Percentiles rank a stretch among this genome's conserved stretches.
Evolutionary conservation across 1,140 invertebrate genomes (phyloP).

Genomic region (Condylostylus longicornis): DNA sequence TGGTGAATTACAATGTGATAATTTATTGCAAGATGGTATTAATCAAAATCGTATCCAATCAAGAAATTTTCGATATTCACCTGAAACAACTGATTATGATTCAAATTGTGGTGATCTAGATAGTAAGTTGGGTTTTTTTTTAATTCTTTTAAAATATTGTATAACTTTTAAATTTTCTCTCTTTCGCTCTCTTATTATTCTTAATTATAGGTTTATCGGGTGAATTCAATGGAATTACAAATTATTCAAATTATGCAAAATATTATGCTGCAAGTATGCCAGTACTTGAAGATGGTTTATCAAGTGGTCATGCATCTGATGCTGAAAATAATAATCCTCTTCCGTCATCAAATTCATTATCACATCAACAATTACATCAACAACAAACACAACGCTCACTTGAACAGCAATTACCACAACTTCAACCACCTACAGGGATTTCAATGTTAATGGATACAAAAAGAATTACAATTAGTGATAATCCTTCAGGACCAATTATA

Average conservation of each 20-base stretch:
- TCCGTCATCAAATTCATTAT: no score
- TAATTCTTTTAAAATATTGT: background rate
- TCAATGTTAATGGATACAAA: conserved; percentile 32
- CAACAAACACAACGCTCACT: conserved; percentile 7
- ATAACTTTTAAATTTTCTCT: background rate
- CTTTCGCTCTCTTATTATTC: background rate
- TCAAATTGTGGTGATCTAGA: conserved; percentile 74
- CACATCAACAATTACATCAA: conserved; percentile 18
- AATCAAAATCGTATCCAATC: conserved; percentile 26
- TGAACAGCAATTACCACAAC: conserved; percentile 13
- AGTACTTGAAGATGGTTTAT: conserved; percentile 81
- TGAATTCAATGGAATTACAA: conserved; percentile 29
- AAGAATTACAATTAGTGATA: no score
- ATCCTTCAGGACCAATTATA: no score
- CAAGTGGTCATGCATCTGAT: conserved; percentile 82
- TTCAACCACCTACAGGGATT: conserved; percentile 14
- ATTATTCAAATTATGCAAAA: conserved; percentile 28
- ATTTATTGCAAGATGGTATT: conserved; percentile 25
- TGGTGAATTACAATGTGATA: conserved; percentile 21
- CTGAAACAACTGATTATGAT: conserved; percentile 88
- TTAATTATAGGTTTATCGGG: conserved; percentile 29
- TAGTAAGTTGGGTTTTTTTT: conserved; percentile 33
- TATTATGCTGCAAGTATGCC: conserved; percentile 54
- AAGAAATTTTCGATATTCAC: conserved; percentile 65
- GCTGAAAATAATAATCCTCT: conserved; percentile 56